Evolutionary conservation across 1,140 invertebrate genomes (phyloP), one percentile per base, ranked within the genome.

Genomic region (Zaprionus inermis): DNA sequence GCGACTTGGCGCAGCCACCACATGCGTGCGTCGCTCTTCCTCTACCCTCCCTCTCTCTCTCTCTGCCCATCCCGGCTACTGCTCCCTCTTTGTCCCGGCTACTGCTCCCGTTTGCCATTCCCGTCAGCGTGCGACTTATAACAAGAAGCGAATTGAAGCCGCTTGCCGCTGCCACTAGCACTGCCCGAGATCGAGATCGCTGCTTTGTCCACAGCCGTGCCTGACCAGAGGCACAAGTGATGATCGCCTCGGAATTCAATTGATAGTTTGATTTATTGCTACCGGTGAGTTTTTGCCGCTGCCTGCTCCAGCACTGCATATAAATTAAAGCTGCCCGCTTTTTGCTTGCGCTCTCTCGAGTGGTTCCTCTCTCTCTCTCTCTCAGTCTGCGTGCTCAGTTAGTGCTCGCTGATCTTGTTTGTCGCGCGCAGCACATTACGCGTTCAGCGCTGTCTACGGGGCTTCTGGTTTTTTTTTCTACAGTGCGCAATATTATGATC

Each of bases 181-280:
- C 36, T 20, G 54, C 34, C 20, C 44, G 11, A 61, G 16, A 61
- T 71, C 59, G 58, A 67, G 64, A 76, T 57, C 69, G 38, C 20
- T 63, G 2, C 36, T 14, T 18, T 16, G 38, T 7, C 38, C 38
- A 2, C 14, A 14, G 38, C 38, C 38, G n/a, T 10, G 44, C 16
- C 78, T 76, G 72, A 51, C 69, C 78, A 79, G 44, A 81, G 61
- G 36, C 67, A 70, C 65, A 74, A 89, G 89, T 91, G 90, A 91
- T 91, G 86, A 91, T 91, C 81, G 77, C 80, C 77, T 85, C 79
- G 90, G 90, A 91, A 91, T 91, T 91, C 88, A 91, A 91, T 91
- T 91, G 90, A 91, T 91, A 89, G 90, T 91, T 91, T 91, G 90
- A 91, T 91, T 91, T 91, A 91, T 91, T 91, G 90, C 90, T 91